Percentiles rank a stretch among this genome's conserved stretches.
phyloP scores from a whole-genome alignment of 2,888 invertebrate genomes.

The Vannuccia rotundouncinata region DNA sequence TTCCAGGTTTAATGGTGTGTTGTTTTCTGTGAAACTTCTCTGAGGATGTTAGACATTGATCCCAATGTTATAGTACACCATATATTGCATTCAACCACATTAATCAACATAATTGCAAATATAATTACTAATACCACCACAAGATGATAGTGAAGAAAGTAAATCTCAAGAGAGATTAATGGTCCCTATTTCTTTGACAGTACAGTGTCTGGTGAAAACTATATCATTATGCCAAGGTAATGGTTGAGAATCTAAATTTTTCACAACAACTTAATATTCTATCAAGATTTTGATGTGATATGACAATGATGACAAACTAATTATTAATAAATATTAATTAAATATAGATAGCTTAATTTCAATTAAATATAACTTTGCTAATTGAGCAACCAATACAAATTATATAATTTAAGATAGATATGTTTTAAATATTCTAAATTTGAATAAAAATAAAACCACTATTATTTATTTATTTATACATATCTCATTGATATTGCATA shows the following conservation, averaged over 20 bases:
- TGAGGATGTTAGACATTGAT: not conserved
- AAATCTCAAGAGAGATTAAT: not conserved
- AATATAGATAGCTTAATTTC: no score
- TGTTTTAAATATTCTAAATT: no score
- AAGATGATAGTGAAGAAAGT: not conserved
- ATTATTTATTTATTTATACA: no score
- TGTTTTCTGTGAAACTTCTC: not conserved
- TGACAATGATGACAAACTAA: no score
- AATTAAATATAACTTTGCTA: no score
- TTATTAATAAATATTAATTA: no score
- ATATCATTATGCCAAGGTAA: not conserved
- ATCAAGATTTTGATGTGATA: no score
- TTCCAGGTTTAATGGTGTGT: not conserved
- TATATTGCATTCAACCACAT: not conserved
- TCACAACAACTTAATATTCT: not conserved
- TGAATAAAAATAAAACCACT: no score
- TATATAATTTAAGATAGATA: no score
- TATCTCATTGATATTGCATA: no score
- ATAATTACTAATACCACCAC: not conserved
- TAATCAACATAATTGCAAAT: not conserved
- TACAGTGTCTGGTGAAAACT: not conserved
- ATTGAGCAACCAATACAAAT: no score
- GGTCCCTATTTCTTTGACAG: not conserved
- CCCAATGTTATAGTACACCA: not conserved
- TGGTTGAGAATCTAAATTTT: not conserved